phyloP scores from a whole-genome alignment of 2,113 vertebrate species.

The Pangasianodon hypophthalmus region DNA sequence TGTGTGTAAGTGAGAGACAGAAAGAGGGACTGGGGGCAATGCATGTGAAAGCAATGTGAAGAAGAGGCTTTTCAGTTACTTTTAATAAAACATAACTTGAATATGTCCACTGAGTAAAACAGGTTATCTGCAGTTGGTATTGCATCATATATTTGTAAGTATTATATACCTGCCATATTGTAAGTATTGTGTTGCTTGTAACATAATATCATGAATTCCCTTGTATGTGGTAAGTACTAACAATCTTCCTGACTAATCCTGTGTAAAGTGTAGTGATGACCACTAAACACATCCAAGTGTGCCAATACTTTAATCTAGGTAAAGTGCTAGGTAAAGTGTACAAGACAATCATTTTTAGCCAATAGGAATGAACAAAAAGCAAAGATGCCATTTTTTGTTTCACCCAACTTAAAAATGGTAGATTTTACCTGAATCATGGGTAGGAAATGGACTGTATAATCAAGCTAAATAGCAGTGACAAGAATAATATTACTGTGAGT shows the following conservation, averaged over 20 bases:
- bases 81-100: slow-evolving; percentile 40
- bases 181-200: neutral
- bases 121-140: neutral
- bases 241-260: neutral
- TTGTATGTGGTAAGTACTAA: neutral
- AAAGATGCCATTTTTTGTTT: neutral
- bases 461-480: neutral
- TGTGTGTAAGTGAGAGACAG: slow-evolving; percentile 28
- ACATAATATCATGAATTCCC: neutral
- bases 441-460: neutral
- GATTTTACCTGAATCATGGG: no score
- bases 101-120: neutral
- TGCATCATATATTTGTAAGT: neutral
- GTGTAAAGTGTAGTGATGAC: neutral
- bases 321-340: no score
- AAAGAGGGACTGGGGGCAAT: neutral
- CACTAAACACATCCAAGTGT: neutral
- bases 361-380: neutral
- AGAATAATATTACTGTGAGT: neutral
- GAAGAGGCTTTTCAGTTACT: slow-evolving; percentile 21
- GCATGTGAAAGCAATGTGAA: neutral
- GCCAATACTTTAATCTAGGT: neutral
- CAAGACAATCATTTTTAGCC: neutral
- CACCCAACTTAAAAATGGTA: neutral
- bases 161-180: neutral